Base-by-base conservation (phyloP, 2,888 invertebrate genomes). In the Ophion slaviceki region DNA sequence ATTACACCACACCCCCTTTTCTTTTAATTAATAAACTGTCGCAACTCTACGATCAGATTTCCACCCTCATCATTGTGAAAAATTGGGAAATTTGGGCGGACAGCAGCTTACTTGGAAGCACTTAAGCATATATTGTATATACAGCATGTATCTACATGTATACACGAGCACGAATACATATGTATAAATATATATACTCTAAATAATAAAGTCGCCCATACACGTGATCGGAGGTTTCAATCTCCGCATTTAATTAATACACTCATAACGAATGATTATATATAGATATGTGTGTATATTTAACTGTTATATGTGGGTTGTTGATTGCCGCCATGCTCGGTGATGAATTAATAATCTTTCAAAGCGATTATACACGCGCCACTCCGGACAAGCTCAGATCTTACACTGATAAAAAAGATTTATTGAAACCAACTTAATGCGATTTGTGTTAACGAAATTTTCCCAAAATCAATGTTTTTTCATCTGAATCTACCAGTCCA, bases 281-380 rank as follows among this genome's bases (percentile, higher is more conserved):
- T 77, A 78, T 32, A 32, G 32, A 32, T 32, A 32, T 32, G 32
- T 32, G 0, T 32, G 4, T 32, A 71, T 20, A 71, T 20, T 59
- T 14, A 53, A n/a, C 17, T 62, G 57, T 68, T 36, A 36, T 72
- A 76, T 57, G 70, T 80, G 57, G 71, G 40, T 61, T 72, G 74
- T 78, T 76, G 79, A 67, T 78, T 80, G 71, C 85, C 80, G 85
- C 82, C 85, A 76, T 72, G 85, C 80, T 61, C 71, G 67, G 67
- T 85, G 82, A 82, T 85, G 82, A 82, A 85, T 85, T 82, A 85
- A 85, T 85, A 82, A 85, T 85, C 82, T 77, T 77, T 76, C 67
- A 71, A 82, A 80, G 76, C 76, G 61, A 76, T 66, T 74, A 47
- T 24, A 28, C 32, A 28, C 32, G 59, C 57, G 57, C 66, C 72